These are phyloP conservation scores for Dioctria rufipes DNA, from an alignment of 2,888 invertebrate species.

Conservation along the genomic window DNA sequence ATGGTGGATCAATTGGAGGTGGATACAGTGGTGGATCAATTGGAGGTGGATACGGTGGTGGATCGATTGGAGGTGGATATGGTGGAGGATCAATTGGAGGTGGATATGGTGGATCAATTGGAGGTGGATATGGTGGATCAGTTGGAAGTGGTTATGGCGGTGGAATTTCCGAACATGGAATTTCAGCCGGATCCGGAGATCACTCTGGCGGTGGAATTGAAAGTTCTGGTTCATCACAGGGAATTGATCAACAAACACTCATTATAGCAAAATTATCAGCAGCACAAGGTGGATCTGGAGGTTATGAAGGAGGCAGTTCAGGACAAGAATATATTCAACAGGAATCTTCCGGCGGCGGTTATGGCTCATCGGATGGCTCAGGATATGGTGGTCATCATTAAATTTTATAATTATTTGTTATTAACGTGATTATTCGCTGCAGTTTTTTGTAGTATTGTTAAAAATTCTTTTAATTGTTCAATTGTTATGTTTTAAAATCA, in stretches of 20 bases:
- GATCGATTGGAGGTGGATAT: constrained; percentile 15
- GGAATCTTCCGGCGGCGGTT: not conserved
- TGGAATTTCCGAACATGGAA: constrained; percentile 5
- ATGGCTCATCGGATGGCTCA: not conserved
- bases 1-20: constrained; percentile 8
- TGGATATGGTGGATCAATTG: constrained; percentile 10
- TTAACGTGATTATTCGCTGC: no score
- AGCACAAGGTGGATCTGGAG: not conserved
- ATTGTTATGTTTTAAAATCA: no score
- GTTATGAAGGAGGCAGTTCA: constrained; percentile 8
- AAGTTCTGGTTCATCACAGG: constrained; percentile 12
- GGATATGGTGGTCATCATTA: not conserved
- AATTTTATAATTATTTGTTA: not conserved
- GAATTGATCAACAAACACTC: constrained; percentile 28
- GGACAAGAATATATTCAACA: constrained; percentile 9
- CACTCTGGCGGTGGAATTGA: constrained; percentile 15
- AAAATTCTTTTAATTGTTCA: no score
- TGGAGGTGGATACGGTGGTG: constrained; percentile 40
- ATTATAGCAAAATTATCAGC: not conserved
- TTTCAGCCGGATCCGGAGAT: not conserved
- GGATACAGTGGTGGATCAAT: constrained; percentile 6
- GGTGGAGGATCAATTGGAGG: not conserved
- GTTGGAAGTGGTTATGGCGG: constrained; percentile 35
- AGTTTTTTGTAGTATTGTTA: no score
- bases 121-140: constrained; percentile 14